Percentiles rank a stretch among this genome's conserved stretches.
Conservation (phyloP, 1,140 invertebrate genomes). For the Apocrypta bakeri region DNA sequence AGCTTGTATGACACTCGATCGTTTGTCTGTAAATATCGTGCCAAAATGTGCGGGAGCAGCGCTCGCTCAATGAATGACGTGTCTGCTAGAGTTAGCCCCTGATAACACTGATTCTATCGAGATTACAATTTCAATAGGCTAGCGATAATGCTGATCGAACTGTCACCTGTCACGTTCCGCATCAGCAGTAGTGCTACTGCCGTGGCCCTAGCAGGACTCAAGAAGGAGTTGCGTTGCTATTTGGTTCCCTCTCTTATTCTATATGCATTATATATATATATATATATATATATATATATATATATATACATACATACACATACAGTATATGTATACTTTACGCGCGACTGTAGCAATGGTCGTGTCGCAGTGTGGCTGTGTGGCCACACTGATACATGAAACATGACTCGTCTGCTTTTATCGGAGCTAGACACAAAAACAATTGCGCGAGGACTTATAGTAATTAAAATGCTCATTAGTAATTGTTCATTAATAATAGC, state of each 20-base stretch:
- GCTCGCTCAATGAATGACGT: not conserved
- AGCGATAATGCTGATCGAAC: not conserved
- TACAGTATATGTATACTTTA: too few species aligned
- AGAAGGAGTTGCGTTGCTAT: not conserved
- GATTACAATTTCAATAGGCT: too few species aligned
- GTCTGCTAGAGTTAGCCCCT: not conserved
- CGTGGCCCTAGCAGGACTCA: not conserved
- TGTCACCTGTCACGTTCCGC: too few species aligned
- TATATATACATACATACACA: too few species aligned
- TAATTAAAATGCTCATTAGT: too few species aligned
- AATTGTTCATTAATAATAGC: too few species aligned
- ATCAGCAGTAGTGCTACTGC: not conserved
- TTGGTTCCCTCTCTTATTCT: not conserved
- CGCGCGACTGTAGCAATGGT: not conserved
- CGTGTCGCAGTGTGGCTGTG: too few species aligned
- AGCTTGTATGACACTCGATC: too few species aligned
- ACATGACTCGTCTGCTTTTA: not conserved
- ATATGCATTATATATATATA: too few species aligned
- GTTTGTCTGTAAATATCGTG: not conserved
- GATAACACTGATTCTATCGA: not conserved
- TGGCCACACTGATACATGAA: too few species aligned
- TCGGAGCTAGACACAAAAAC: not conserved
- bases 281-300: too few species aligned
- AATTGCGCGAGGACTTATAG: too few species aligned
- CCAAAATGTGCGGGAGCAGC: not conserved